A percentile compares a stretch with the other conserved stretches of the same genome.
phyloP scores from a whole-genome alignment of 2,888 invertebrate genomes.

The Hirtodrosophila cameraria region DNA sequence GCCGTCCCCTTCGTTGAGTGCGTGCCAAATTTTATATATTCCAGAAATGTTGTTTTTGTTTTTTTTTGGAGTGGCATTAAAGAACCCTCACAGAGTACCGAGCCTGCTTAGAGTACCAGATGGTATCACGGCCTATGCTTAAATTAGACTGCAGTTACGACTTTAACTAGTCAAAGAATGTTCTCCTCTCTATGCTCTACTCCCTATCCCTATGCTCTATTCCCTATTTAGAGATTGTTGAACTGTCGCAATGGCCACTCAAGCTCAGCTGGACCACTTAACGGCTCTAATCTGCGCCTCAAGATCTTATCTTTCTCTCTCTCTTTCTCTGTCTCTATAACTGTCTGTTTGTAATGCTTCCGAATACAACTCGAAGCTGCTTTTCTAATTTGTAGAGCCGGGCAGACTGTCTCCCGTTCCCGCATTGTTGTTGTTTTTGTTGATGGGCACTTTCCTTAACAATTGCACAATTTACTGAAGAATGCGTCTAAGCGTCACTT shows the following conservation, averaged over 20 bases:
- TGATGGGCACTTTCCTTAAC: slow-evolving; percentile 44
- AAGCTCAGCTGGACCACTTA: slow-evolving; percentile 33
- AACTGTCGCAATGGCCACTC: slow-evolving; percentile 58
- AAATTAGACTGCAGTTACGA: slow-evolving; percentile 4
- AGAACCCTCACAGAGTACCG: too few species aligned
- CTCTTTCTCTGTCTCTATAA: slow-evolving; percentile 6
- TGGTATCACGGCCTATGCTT: not conserved
- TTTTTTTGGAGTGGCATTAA: not conserved
- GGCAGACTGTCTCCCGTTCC: slow-evolving; percentile 14
- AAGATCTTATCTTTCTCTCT: slow-evolving; percentile 40
- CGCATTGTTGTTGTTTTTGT: slow-evolving; percentile 51
- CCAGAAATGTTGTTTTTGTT: too few species aligned
- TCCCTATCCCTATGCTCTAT: slow-evolving; percentile 36
- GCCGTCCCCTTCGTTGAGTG: not conserved
- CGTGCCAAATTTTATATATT: slow-evolving; percentile 22
- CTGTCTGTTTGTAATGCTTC: slow-evolving; percentile 31
- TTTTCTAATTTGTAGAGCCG: slow-evolving; percentile 49
- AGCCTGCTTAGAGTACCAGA: too few species aligned
- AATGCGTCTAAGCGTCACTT: slow-evolving; percentile 81
- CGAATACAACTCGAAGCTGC: slow-evolving; percentile 41
- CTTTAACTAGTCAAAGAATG: slow-evolving; percentile 25
- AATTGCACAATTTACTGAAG: slow-evolving; percentile 80
- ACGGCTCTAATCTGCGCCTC: slow-evolving; percentile 49
- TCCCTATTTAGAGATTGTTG: slow-evolving; percentile 59
- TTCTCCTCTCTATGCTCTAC: slow-evolving; percentile 19